phyloP scores from a whole-genome alignment of 2,888 invertebrate genomes.

The Lypha dubia region DNA sequence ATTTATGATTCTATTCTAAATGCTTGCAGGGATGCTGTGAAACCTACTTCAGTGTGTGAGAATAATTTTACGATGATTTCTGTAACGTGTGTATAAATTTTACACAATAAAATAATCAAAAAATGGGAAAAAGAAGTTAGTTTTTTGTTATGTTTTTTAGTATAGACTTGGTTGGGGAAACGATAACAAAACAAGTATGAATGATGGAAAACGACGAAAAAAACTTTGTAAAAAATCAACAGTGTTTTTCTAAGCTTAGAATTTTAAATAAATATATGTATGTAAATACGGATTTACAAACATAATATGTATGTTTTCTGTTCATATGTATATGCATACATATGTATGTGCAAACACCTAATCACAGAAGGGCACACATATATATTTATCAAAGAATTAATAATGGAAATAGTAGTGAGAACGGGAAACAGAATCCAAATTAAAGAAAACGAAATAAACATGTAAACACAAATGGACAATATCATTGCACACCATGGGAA shows the following conservation, averaged over 20 bases:
- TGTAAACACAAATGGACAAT: background rate
- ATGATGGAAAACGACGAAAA: background rate
- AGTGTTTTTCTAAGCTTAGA: conserved; percentile 3
- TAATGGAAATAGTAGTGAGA: background rate
- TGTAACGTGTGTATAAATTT: conserved; percentile 20
- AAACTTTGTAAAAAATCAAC: conserved; percentile 27
- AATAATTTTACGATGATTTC: conserved; percentile 46
- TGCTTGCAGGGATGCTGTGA: conserved; percentile 15
- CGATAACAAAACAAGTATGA: conserved; percentile 26
- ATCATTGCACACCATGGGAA: background rate
- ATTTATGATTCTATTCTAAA: too few species aligned
- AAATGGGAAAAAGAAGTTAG: background rate
- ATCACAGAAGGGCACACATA: background rate
- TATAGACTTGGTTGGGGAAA: conserved; percentile 34
- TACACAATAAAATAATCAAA: conserved; percentile 24
- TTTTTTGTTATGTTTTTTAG: conserved; percentile 3
- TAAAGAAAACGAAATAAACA: background rate
- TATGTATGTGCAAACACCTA: too few species aligned
- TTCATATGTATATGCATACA: too few species aligned
- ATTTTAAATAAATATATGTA: background rate
- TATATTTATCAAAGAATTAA: conserved; percentile 9
- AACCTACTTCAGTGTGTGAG: conserved; percentile 27
- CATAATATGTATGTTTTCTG: too few species aligned
- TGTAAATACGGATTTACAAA: background rate
- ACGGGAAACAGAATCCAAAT: conserved; percentile 3